phyloP scores from a whole-genome alignment of 2,888 invertebrate species.

The Serripes groenlandicus region DNA sequence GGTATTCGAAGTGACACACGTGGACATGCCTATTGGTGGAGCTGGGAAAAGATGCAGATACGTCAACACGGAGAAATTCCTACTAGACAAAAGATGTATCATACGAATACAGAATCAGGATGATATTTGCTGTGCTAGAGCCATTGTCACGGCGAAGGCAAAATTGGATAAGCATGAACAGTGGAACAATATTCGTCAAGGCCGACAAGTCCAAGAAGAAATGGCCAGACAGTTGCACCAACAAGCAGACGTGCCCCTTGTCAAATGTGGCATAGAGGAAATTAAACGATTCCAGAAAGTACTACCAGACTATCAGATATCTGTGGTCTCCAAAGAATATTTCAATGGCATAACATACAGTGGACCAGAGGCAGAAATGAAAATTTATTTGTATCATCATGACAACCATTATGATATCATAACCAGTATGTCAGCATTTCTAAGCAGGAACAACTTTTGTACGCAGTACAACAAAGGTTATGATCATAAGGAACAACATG shows the following conservation, averaged over 20 bases:
- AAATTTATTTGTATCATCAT: conserved; percentile 44
- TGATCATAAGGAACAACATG: conserved; percentile 19
- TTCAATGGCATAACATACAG: conserved; percentile 43
- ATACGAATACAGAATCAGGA: conserved; percentile 51
- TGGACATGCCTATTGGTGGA: conserved; percentile 31
- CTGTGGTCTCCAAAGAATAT: conserved; percentile 46
- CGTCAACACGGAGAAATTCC: conserved; percentile 36
- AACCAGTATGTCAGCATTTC: conserved; percentile 53
- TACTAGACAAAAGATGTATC: conserved; percentile 38
- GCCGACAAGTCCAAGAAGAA: conserved; percentile 22
- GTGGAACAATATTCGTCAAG: conserved; percentile 36
- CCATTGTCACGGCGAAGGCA: conserved; percentile 53
- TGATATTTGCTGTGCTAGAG: conserved; percentile 49
- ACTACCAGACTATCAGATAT: conserved; percentile 39
- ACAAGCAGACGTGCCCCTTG: conserved; percentile 27
- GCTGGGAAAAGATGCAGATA: conserved; percentile 22
- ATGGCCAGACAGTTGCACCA: conserved; percentile 44
- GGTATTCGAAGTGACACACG: conserved; percentile 37
- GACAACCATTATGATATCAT: conserved; percentile 55
- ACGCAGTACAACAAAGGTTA: conserved; percentile 33
- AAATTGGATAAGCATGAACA: conserved; percentile 36
- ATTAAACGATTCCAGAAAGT: conserved; percentile 44
- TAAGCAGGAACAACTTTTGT: conserved; percentile 43
- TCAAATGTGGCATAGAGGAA: conserved; percentile 54
- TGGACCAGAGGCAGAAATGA: conserved; percentile 40